These are phyloP conservation scores for Chaunax sp. DNA, from an alignment of 2,797 vertebrate genomes.

Conservation along the genomic window DNA sequence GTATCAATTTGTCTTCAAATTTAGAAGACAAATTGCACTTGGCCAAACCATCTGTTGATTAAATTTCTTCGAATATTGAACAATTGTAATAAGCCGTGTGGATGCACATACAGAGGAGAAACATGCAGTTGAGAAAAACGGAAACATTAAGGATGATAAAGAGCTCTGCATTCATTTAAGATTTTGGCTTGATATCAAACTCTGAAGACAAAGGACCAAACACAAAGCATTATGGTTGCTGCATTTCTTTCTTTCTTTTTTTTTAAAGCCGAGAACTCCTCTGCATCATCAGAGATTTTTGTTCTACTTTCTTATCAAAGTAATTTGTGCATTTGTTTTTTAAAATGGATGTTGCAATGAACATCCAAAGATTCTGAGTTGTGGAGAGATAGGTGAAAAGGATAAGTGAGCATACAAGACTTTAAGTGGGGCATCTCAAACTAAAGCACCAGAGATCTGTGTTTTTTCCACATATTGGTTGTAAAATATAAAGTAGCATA, in stretches of 20 bases:
- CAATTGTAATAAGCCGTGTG: not conserved
- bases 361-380: too few relatives aligned
- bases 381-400: too few relatives aligned
- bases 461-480: too few relatives aligned
- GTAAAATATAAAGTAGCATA: too few relatives aligned
- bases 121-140: not conserved
- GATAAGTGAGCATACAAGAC: too few relatives aligned
- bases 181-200: not conserved
- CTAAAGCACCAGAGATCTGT: too few relatives aligned
- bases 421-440: too few relatives aligned
- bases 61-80: slow-evolving; percentile 1
- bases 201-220: not conserved
- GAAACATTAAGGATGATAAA: not conserved
- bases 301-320: not conserved
- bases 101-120: too few relatives aligned
- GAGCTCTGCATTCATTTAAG: not conserved
- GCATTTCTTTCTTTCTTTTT: not conserved
- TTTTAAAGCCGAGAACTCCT: not conserved
- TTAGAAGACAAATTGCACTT: not conserved
- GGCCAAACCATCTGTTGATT: not conserved
- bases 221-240: not conserved
- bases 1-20: not conserved
- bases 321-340: not conserved
- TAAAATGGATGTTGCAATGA: too few relatives aligned
- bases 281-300: not conserved